Percentiles rank a stretch among this genome's conserved stretches.
Conservation (phyloP, 2,797 vertebrate species). For the Halcyon smyrnensis region DNA sequence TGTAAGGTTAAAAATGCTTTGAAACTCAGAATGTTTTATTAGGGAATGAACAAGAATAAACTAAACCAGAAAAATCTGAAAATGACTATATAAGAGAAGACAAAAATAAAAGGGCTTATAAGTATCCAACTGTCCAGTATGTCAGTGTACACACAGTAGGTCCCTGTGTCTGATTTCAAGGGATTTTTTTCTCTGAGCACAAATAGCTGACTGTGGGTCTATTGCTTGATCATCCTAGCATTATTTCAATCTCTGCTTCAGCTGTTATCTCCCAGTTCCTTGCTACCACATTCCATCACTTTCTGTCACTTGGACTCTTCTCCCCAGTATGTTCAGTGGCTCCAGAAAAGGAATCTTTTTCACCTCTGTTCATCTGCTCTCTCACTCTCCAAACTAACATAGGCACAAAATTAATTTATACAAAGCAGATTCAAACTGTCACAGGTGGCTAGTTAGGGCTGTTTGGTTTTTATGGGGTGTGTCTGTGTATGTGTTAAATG, state of each 20-base stretch:
- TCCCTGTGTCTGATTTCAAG: neutral
- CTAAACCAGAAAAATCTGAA: neutral
- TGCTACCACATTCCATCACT: neutral
- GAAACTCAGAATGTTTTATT: neutral
- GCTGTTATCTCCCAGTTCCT: neutral
- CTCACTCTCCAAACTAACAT: neutral
- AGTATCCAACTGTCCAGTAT: fast-evolving
- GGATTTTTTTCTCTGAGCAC: neutral
- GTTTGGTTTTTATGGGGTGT: fast-evolving
- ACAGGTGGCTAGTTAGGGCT: neutral
- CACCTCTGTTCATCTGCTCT: neutral
- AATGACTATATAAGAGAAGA: neutral
- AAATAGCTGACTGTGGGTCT: neutral
- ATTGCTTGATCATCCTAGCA: neutral
- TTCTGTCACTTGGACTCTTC: neutral
- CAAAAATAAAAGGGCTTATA: neutral
- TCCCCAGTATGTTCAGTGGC: neutral
- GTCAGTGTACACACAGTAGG: neutral
- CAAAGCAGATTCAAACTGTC: neutral
- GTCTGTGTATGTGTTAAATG: neutral
- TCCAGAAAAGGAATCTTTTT: neutral
- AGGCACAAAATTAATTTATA: neutral
- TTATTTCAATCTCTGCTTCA: neutral
- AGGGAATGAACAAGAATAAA: neutral
- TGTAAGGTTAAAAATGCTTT: neutral